Evolutionary conservation across 2,113 vertebrate species (phyloP).

Genomic region (Panurus biarmicus): DNA sequence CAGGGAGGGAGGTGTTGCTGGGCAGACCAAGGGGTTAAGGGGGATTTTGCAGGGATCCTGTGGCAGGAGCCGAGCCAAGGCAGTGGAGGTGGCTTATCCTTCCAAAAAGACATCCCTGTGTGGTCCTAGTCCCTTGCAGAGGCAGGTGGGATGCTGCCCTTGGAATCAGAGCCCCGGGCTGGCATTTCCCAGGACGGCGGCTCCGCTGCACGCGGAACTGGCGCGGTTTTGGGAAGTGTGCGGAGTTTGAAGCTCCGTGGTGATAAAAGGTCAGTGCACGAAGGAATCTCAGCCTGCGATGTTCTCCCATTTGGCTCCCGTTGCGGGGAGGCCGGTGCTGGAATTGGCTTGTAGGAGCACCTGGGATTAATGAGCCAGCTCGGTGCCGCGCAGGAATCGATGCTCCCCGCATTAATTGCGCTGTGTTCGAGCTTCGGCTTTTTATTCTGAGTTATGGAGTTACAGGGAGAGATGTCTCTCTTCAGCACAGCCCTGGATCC

Average conservation of each 20-base stretch:
- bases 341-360: conserved; percentile 61
- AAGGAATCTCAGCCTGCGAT: conserved; percentile 49
- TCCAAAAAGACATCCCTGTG: fast-evolving
- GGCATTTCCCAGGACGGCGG: fast-evolving
- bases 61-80: background rate
- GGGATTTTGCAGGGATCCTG: fast-evolving
- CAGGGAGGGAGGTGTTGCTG: background rate
- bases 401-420: conserved; percentile 71
- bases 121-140: background rate
- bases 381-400: conserved; percentile 70
- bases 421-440: conserved; percentile 30
- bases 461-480: conserved; percentile 58
- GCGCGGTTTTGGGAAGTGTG: fast-evolving
- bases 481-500: background rate
- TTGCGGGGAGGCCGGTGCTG: conserved; percentile 3
- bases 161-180: background rate
- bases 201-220: fast-evolving
- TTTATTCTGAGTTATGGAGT: conserved; percentile 70
- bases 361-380: conserved; percentile 76
- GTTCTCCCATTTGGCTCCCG: conserved; percentile 9
- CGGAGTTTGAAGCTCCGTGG: background rate
- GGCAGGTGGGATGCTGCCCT: background rate
- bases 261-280: background rate
- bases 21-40: background rate
- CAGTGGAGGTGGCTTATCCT: background rate